Percentiles rank a stretch among this genome's conserved stretches.
Conservation (phyloP, 1,140 invertebrate genomes). For the Neoseiulus cucumeris region DNA sequence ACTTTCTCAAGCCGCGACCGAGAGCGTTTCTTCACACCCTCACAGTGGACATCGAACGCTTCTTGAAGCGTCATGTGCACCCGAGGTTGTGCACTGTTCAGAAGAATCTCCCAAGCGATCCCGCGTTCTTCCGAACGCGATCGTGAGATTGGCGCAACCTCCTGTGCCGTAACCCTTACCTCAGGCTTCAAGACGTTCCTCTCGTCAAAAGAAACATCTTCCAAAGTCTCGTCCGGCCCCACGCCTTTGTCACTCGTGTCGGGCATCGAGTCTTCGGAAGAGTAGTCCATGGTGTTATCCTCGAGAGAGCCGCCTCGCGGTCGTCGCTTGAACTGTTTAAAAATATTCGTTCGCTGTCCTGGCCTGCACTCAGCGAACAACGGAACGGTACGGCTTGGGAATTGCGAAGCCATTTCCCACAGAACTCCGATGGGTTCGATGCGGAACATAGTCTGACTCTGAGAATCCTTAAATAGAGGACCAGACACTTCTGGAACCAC, state of each 20-base stretch:
- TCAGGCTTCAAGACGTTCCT: too few relatives aligned
- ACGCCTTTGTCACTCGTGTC: constrained; percentile 3
- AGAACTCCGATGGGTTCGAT: constrained; percentile 1
- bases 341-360: neutral
- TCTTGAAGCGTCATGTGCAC: neutral
- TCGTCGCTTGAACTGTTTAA: neutral
- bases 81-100: neutral
- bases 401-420: constrained; percentile 1
- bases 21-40: neutral
- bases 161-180: too few relatives aligned
- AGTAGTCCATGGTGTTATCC: neutral
- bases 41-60: neutral
- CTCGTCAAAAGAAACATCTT: neutral
- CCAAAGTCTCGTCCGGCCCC: neutral
- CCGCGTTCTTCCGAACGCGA: constrained; percentile 9
- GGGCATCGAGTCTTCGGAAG: neutral
- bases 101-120: neutral
- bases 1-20: neutral
- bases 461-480: neutral
- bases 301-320: neutral
- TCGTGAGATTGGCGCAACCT: neutral
- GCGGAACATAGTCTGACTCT: constrained; percentile 1
- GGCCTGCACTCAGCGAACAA: neutral
- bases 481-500: neutral
- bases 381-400: neutral